phyloP scores from a whole-genome alignment of 2,888 invertebrate genomes.

The Acrocyrtus sp. region DNA sequence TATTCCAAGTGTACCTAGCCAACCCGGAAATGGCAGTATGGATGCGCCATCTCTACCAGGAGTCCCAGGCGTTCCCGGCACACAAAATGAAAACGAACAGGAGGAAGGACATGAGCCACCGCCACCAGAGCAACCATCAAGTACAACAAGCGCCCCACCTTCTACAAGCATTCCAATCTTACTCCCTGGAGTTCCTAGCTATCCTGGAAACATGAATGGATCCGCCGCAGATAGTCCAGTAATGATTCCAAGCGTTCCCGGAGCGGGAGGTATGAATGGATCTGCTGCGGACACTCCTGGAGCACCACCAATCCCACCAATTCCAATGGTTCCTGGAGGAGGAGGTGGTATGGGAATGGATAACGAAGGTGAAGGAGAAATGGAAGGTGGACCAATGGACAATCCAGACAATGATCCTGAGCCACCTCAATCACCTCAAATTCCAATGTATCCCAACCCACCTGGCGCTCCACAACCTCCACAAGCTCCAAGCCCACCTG shows the following conservation, averaged over 20 bases:
- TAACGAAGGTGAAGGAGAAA: too few relatives aligned
- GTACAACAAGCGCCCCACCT: constrained; percentile 1
- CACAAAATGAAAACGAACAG: constrained; percentile 16
- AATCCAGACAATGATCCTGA: too few relatives aligned
- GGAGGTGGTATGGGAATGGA: too few relatives aligned
- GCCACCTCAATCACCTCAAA: constrained; percentile 22
- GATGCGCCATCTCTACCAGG: constrained; percentile 13
- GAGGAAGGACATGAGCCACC: not conserved
- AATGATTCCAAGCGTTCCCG: too few relatives aligned
- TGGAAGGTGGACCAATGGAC: not conserved
- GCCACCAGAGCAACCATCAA: too few relatives aligned
- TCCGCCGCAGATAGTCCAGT: too few relatives aligned
- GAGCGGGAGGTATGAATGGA: too few relatives aligned
- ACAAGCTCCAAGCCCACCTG: constrained; percentile 10
- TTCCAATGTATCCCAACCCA: constrained; percentile 5
- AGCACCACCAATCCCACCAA: not conserved
- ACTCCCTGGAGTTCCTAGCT: constrained; percentile 14
- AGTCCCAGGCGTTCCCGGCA: constrained; percentile 12
- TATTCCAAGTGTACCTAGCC: not conserved
- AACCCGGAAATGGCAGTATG: constrained; percentile 20
- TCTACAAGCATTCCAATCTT: constrained; percentile 30
- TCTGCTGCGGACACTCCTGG: too few relatives aligned
- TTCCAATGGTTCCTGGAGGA: not conserved
- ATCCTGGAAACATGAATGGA: too few relatives aligned
- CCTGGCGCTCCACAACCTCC: constrained; percentile 17